Conservation (phyloP, 2,888 invertebrate species). For the Erynnis tages region DNA sequence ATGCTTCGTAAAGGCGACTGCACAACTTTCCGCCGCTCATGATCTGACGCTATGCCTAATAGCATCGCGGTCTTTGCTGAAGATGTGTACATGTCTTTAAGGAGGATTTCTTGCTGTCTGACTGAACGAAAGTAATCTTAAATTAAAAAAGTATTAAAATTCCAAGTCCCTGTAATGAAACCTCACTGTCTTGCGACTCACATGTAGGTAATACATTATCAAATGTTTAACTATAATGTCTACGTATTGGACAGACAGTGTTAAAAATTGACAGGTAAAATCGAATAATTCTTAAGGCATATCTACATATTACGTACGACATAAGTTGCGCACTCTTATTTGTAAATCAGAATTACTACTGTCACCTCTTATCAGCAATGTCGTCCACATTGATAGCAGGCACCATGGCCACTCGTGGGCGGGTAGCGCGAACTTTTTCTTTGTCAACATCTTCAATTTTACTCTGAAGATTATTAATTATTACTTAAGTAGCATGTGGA, state of each 20-base stretch:
- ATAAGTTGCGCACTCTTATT: too few species aligned
- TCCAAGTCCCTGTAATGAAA: too few species aligned
- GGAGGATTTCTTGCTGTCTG: slow-evolving; percentile 39
- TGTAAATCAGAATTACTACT: too few species aligned
- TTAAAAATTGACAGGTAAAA: too few species aligned
- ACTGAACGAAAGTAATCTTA: neutral
- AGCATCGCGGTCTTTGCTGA: slow-evolving; percentile 31
- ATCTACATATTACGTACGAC: too few species aligned
- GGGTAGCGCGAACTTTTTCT: slow-evolving; percentile 31
- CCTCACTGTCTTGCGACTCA: too few species aligned
- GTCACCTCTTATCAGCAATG: slow-evolving; percentile 32
- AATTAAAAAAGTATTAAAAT: too few species aligned
- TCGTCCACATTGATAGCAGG: slow-evolving; percentile 50
- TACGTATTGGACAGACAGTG: too few species aligned
- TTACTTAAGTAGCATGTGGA: too few species aligned
- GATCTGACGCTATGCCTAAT: slow-evolving; percentile 13
- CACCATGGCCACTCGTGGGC: slow-evolving; percentile 43
- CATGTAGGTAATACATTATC: too few species aligned
- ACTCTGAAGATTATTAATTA: slow-evolving; percentile 30
- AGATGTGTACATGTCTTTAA: slow-evolving; percentile 50
- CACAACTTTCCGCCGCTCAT: slow-evolving; percentile 23
- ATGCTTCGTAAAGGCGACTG: slow-evolving; percentile 38
- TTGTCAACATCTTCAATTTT: slow-evolving; percentile 35
- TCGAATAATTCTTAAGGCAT: too few species aligned
- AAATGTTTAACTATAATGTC: too few species aligned